These are phyloP conservation scores for Acinonyx jubatus DNA, from an alignment of 2,113 vertebrate species.

Conservation along the genomic window DNA sequence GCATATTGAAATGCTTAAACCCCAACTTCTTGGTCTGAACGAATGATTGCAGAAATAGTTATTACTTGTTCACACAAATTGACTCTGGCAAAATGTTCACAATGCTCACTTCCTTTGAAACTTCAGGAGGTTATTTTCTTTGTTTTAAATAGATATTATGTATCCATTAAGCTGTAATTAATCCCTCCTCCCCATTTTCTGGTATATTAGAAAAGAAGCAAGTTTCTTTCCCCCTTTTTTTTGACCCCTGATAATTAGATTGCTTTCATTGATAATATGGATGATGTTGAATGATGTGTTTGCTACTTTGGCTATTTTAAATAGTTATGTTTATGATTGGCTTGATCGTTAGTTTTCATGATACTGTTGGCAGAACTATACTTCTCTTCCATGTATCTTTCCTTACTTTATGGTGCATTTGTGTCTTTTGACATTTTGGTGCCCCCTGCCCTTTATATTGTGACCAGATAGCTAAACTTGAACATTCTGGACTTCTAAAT, in stretches of 20 bases:
- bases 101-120: constrained; percentile 64
- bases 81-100: constrained; percentile 43
- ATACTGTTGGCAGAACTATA: too few relatives aligned
- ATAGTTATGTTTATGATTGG: neutral
- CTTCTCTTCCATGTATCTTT: neutral
- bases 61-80: constrained; percentile 53
- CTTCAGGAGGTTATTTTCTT: constrained; percentile 56
- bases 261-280: constrained; percentile 37
- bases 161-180: constrained; percentile 69
- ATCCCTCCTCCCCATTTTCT: constrained; percentile 37
- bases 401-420: neutral
- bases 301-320: constrained; percentile 24
- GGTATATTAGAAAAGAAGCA: constrained; percentile 55
- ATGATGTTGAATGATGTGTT: constrained; percentile 46
- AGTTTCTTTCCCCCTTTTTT: constrained; percentile 37
- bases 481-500: constrained; percentile 15
- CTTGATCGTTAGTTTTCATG: neutral
- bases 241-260: constrained; percentile 52
- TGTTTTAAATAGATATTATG: constrained; percentile 63
- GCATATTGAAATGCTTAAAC: constrained; percentile 66
- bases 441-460: neutral
- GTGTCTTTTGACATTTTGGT: neutral
- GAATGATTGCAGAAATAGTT: constrained; percentile 71
- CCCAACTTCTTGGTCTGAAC: constrained; percentile 58
- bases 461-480: neutral